Evolutionary conservation across 1,140 invertebrate genomes (phyloP), one percentile per base, ranked within the genome.

Genomic region (Heliconius congener): DNA sequence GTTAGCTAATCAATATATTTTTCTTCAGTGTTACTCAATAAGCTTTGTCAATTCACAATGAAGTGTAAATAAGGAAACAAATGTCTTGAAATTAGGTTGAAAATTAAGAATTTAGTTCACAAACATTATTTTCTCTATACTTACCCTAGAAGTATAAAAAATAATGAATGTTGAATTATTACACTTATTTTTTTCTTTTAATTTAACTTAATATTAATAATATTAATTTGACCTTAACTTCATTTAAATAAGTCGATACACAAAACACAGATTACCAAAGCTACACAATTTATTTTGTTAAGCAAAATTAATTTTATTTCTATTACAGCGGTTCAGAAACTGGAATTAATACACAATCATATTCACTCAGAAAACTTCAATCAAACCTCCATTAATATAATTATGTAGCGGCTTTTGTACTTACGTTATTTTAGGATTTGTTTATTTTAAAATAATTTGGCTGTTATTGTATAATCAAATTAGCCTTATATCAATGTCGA

Each of bases 351-450:
- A 57, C 19, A 23, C 55, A 57, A 74, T 30, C 34, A 19, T 74
- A 39, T 81, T 74, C 52, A 50, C 27, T 79, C 74, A 81, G 46
- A 77, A 82, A 83, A 82, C 76, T 80, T 78, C 27, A 78, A 81
- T 83, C 66, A 74, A 79, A 79, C 30, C 76, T 75, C 37, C 46
- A 75, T 76, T 82, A 76, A 78, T 80, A 81, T 76, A 79, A 79
- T 81, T 83, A 83, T 80, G 52, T 55, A 72, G 76, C 42, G 60
- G 11, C 13, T 70, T 80, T 74, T 72, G 50, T 72, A 80, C 73
- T 83, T 76, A 23, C 82, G 76, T 83, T 83, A 46, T 77, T 73
- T 76, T 81, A 73, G 80, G 80, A 66, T 72, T 73, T 74, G 79
- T 77, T 80, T 77, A 70, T 74, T 73, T 66, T 73, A 75, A 73